These are phyloP conservation scores for Drosophila malerkotliana DNA, from an alignment of 1,140 invertebrate genomes.

Conservation along the genomic window DNA sequence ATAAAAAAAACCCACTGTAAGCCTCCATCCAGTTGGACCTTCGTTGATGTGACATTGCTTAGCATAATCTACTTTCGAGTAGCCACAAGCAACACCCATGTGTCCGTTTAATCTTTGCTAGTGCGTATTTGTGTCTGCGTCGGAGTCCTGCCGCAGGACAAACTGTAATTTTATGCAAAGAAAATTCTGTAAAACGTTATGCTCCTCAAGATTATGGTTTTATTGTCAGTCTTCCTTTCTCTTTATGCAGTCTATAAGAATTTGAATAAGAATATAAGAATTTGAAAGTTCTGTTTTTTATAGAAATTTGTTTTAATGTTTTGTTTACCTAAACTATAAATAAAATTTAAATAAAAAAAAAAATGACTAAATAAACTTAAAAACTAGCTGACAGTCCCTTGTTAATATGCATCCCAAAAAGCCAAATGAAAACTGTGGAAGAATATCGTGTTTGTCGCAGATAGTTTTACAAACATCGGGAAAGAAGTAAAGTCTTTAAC, in stretches of 20 bases:
- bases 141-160: slow-evolving; percentile 39
- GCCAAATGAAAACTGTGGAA: too few relatives aligned
- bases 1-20: neutral
- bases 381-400: neutral
- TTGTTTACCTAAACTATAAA: neutral
- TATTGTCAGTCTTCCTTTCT: neutral
- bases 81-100: slow-evolving; percentile 79
- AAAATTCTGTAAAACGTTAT: slow-evolving; percentile 58
- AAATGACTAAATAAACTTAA: too few relatives aligned
- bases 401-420: neutral
- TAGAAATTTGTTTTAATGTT: neutral
- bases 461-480: neutral
- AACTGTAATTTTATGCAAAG: slow-evolving; percentile 80
- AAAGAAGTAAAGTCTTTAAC: slow-evolving; percentile 19
- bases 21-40: slow-evolving; percentile 37
- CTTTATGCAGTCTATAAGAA: neutral
- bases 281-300: neutral
- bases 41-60: slow-evolving; percentile 60
- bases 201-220: slow-evolving; percentile 38
- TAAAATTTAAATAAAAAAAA: neutral
- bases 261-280: neutral
- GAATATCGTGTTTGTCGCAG: neutral
- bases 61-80: slow-evolving; percentile 72
- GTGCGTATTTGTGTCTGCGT: slow-evolving; percentile 24
- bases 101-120: slow-evolving; percentile 56